phyloP scores from a whole-genome alignment of 2,113 vertebrate genomes.

The Plotosus lineatus region DNA sequence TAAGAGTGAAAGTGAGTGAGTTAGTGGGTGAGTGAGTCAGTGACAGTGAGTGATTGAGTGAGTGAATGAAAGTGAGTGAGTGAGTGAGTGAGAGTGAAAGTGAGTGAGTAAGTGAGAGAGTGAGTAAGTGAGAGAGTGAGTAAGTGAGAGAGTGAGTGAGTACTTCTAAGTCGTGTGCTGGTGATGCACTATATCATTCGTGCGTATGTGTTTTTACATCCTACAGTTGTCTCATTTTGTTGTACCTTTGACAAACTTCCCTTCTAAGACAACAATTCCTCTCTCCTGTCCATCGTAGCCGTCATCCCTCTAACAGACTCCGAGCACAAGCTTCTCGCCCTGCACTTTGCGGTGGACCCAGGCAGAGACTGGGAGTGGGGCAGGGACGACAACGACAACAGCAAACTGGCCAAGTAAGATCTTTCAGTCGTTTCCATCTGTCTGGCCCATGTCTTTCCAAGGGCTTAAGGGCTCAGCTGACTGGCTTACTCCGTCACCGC shows the following conservation, averaged over 20 bases:
- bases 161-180: neutral
- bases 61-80: no score
- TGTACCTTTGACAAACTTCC: neutral
- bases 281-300: conserved; percentile 69
- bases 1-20: no score
- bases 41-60: no score
- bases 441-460: neutral
- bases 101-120: no score
- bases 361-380: conserved; percentile 98
- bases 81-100: no score
- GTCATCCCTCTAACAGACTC: conserved; percentile 97
- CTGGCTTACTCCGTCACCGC: neutral
- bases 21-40: no score
- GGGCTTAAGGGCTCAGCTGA: conserved; percentile 4
- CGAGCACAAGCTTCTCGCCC: conserved; percentile 95
- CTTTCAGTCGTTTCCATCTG: neutral
- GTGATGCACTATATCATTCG: neutral
- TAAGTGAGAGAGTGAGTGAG: neutral
- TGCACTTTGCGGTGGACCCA: conserved; percentile 97
- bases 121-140: no score
- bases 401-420: conserved; percentile 91
- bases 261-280: conserved; percentile 52
- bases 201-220: neutral
- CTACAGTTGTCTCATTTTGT: neutral
- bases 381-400: conserved; percentile 92